These are phyloP conservation scores for Erinaceus europaeus DNA, from an alignment of 2,113 vertebrate species.

Conservation along the genomic window DNA sequence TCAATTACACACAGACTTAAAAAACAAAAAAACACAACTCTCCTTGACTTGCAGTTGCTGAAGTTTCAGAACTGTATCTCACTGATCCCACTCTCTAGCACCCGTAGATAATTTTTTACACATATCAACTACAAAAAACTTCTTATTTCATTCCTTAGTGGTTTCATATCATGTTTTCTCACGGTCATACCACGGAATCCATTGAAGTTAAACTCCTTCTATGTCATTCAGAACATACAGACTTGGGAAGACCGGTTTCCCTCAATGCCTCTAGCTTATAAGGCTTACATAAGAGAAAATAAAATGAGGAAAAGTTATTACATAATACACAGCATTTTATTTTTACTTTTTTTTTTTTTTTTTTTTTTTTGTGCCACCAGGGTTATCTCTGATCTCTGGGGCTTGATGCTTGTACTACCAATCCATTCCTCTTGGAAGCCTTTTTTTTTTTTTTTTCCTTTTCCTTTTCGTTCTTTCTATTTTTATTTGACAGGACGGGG, in stretches of 20 bases:
- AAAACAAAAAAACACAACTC: no score
- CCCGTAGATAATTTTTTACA: constrained; percentile 9
- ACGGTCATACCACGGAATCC: constrained; percentile 9
- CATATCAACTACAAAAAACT: not conserved
- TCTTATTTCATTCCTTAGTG: constrained; percentile 1
- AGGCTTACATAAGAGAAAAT: not conserved
- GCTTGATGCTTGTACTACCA: no score
- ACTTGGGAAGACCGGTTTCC: no score
- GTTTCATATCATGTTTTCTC: not conserved
- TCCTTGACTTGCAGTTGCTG: not conserved
- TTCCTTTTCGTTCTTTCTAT: no score
- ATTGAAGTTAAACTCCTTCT: not conserved
- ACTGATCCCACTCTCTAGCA: not conserved
- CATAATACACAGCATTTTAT: no score
- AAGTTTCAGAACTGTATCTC: constrained; percentile 5
- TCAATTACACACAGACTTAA: not conserved
- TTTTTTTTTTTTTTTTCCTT: no score
- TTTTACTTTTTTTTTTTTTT: no score
- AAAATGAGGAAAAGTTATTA: no score
- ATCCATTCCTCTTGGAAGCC: no score
- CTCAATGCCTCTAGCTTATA: not conserved
- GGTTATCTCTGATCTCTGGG: no score
- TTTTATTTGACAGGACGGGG: no score
- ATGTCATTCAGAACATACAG: not conserved
- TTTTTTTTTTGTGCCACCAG: no score